Conservation (phyloP, 2,113 vertebrate genomes). For the Ploceus nigricollis region DNA sequence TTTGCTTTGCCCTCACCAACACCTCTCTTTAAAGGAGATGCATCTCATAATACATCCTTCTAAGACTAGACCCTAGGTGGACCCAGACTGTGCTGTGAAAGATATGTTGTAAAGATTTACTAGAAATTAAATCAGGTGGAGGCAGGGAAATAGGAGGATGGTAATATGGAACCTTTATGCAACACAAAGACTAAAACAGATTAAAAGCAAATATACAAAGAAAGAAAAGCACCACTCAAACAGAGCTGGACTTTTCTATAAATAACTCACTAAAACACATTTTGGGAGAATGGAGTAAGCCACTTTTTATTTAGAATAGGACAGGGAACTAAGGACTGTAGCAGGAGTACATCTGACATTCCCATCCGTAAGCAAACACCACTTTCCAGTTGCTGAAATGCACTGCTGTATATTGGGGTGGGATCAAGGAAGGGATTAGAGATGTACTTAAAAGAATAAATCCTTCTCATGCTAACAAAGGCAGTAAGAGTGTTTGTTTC, state of each 20-base stretch:
- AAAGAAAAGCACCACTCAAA: not conserved
- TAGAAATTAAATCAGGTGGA: not conserved
- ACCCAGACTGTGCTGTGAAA: not conserved
- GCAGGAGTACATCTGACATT: not conserved
- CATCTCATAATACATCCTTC: not conserved
- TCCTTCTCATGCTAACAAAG: not conserved
- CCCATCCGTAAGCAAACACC: not conserved
- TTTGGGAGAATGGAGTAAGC: not conserved
- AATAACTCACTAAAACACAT: not conserved
- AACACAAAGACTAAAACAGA: not conserved
- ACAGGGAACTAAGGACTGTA: not conserved
- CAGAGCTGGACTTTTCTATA: not conserved
- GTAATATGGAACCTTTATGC: accelerated
- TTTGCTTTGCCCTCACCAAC: not conserved
- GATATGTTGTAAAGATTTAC: not conserved
- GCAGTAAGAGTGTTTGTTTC: not conserved
- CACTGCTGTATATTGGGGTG: not conserved
- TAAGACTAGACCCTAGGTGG: not conserved
- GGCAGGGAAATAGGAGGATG: not conserved
- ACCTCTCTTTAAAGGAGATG: not conserved
- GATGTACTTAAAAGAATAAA: not conserved
- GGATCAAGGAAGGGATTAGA: not conserved
- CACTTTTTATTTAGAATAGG: not conserved
- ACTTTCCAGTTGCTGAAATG: not conserved
- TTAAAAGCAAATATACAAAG: not conserved